Evolutionary conservation across 2,888 invertebrate species (phyloP), one percentile per base, ranked within the genome.

Genomic region (Plemyria rubiginata): DNA sequence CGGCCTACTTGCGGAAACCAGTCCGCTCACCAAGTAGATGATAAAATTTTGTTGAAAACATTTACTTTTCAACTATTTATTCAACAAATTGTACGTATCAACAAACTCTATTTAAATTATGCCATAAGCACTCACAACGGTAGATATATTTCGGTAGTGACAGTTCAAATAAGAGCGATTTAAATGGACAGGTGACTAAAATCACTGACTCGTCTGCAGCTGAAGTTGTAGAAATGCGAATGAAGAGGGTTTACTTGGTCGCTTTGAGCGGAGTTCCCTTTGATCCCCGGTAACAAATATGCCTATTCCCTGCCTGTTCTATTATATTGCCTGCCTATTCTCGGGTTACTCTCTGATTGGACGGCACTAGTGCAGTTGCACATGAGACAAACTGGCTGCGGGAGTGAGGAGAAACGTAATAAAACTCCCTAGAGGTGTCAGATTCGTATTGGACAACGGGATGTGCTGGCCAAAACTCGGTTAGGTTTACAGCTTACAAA

Each of bases 231-330:
- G 43, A 56, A 62, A 49, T 52, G 53, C 54, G 36, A 53, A 43
- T 57, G 57, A 62, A 53, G 56, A 62, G 61, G 61, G 57, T 57
- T 52, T 22, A 15, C 28, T 12, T 56, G 51, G 12, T 28, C 29
- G 50, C 43, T 43, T 62, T 62, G 43, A 50, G 29, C 46, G n/a
- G 36, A 41, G 22, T 53, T 51, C 12, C 53, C 57, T 62, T 62
- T 62, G 62, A 57, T 54, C 57, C 56, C 53, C 57, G 16, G 29
- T 22, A 29, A 32, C 49, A 43, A 56, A 51, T 38, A 38, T 11
- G 8, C n/a, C n/a, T n/a, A n/a, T n/a, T n/a, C n/a, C n/a, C n/a
- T n/a, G n/a, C n/a, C n/a, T n/a, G n/a, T n/a, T n/a, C n/a, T n/a
- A n/a, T n/a, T n/a, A n/a, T n/a, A n/a, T n/a, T n/a, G n/a, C n/a